Evolutionary conservation across 2,797 vertebrate genomes (phyloP).

Genomic region (Cephalopachus bancanus): DNA sequence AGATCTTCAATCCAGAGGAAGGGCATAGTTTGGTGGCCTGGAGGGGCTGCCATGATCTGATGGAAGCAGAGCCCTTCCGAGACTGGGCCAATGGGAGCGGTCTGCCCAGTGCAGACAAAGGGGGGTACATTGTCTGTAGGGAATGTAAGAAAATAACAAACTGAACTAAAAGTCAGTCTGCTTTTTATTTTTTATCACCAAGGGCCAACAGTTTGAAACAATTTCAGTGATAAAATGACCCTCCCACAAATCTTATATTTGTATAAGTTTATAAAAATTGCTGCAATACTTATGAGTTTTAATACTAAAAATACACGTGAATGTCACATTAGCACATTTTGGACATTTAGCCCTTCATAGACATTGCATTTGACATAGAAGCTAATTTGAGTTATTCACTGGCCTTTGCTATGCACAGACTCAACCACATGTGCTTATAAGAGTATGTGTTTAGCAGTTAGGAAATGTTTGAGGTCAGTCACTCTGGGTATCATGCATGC

Average conservation of each 20-base stretch:
- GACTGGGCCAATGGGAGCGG: rapidly evolving
- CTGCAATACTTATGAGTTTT: neutral
- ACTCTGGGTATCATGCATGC: neutral
- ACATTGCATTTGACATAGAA: neutral
- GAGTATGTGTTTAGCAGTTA: neutral
- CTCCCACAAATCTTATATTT: neutral
- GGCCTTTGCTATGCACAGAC: neutral
- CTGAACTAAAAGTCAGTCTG: neutral
- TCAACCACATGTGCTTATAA: neutral
- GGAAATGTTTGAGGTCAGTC: neutral
- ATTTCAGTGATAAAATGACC: neutral
- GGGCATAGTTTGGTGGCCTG: too few relatives aligned
- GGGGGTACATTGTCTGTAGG: neutral
- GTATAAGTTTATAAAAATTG: neutral
- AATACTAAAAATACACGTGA: neutral
- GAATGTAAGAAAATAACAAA: neutral
- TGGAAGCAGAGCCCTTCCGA: neutral
- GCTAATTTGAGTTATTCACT: neutral
- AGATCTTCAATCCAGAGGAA: neutral
- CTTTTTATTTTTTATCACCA: slow-evolving; percentile 8
- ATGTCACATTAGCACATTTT: neutral
- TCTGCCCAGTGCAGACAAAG: neutral
- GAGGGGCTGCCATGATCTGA: too few relatives aligned
- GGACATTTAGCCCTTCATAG: neutral
- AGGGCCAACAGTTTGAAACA: neutral